phyloP scores from a whole-genome alignment of 2,797 vertebrate genomes.

The Crocidura indochinensis region DNA sequence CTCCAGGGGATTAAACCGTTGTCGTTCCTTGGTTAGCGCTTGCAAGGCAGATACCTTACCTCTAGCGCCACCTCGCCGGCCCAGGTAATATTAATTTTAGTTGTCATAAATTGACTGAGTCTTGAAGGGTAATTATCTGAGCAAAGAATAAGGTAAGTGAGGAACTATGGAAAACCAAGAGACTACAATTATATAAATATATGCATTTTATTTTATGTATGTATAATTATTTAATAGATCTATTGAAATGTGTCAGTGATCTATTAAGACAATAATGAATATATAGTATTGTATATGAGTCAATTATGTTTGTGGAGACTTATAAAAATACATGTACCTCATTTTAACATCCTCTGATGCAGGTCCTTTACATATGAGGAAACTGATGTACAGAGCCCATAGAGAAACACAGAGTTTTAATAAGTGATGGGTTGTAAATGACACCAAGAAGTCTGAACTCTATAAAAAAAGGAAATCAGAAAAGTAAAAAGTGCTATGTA shows the following conservation, averaged over 20 bases:
- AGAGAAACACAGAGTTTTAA: background rate
- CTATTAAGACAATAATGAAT: background rate
- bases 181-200: background rate
- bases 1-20: no score
- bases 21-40: no score
- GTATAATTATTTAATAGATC: background rate
- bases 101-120: conserved; percentile 29
- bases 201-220: no score
- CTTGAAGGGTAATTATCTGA: background rate
- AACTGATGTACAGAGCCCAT: conserved; percentile 24
- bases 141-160: background rate
- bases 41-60: no score
- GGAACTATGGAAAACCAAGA: background rate
- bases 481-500: conserved; percentile 35
- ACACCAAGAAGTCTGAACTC: background rate
- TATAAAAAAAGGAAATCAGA: background rate
- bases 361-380: background rate
- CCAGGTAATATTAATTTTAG: background rate
- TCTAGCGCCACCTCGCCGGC: no score
- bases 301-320: background rate
- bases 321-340: background rate
- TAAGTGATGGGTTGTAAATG: background rate
- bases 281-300: background rate
- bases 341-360: background rate
- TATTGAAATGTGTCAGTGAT: background rate